These are phyloP conservation scores for Procavia capensis DNA, from an alignment of 2,113 vertebrate genomes.

Conservation along the genomic window DNA sequence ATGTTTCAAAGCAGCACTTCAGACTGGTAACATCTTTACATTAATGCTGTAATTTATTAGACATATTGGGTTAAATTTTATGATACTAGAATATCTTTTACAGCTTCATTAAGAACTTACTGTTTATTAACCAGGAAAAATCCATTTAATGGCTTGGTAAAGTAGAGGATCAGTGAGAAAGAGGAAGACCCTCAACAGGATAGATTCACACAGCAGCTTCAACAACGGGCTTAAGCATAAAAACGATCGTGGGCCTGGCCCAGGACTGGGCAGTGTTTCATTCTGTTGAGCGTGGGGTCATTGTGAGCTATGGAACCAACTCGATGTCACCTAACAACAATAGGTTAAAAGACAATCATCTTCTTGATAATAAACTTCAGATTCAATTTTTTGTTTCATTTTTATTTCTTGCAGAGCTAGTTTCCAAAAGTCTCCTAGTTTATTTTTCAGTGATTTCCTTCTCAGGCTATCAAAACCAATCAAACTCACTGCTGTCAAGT, in stretches of 20 bases:
- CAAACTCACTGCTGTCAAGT: too few relatives aligned
- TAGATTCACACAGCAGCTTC: too few relatives aligned
- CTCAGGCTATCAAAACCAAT: not conserved
- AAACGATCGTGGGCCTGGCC: too few relatives aligned
- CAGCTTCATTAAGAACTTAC: not conserved
- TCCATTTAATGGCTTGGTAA: not conserved
- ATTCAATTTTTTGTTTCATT: not conserved
- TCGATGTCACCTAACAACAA: too few relatives aligned
- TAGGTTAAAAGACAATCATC: not conserved
- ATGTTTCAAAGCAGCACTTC: not conserved
- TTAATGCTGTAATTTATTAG: not conserved
- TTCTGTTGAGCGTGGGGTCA: too few relatives aligned
- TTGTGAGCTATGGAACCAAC: too few relatives aligned
- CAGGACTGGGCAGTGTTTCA: too few relatives aligned
- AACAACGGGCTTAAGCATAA: too few relatives aligned
- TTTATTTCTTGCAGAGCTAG: not conserved
- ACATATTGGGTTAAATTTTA: not conserved
- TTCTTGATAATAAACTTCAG: slow-evolving; percentile 4
- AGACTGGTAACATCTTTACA: not conserved
- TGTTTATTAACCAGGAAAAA: not conserved
- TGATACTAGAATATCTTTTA: not conserved
- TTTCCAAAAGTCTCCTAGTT: not conserved
- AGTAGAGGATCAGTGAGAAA: too few relatives aligned
- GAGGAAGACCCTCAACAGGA: too few relatives aligned
- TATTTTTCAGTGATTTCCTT: not conserved